Conservation (phyloP, 2,113 vertebrate genomes). For the Brachirus orientalis region DNA sequence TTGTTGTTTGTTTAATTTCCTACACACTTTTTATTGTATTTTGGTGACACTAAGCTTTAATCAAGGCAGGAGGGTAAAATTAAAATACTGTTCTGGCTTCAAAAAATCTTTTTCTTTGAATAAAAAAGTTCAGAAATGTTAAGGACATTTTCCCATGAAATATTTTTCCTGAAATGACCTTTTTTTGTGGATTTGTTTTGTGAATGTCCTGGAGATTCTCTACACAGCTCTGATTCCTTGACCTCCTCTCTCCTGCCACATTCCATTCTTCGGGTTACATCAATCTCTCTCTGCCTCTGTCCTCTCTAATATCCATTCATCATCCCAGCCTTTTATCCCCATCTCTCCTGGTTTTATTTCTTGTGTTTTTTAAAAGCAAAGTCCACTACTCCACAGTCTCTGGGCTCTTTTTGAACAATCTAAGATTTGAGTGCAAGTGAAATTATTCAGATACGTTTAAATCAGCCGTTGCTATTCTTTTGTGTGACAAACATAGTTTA, state of each 20-base stretch:
- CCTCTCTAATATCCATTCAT: constrained; percentile 38
- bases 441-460: too few relatives aligned
- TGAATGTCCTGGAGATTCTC: not conserved
- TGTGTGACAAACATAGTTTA: too few relatives aligned
- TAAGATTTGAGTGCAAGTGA: not conserved
- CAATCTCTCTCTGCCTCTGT: constrained; percentile 36
- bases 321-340: constrained; percentile 4
- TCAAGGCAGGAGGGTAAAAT: too few relatives aligned
- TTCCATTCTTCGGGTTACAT: constrained; percentile 31
- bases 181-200: not conserved
- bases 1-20: too few relatives aligned
- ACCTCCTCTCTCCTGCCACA: constrained; percentile 15
- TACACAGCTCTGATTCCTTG: constrained; percentile 13
- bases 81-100: too few relatives aligned
- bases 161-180: constrained; percentile 8
- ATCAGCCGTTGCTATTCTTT: too few relatives aligned
- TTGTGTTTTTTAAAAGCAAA: not conserved
- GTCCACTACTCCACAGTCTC: constrained; percentile 9
- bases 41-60: too few relatives aligned
- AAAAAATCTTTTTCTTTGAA: too few relatives aligned
- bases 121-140: not conserved
- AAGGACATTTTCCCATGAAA: too few relatives aligned
- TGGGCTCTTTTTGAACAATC: not conserved
- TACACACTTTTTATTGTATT: too few relatives aligned
- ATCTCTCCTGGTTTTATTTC: constrained; percentile 15